Evolutionary conservation across 2,113 vertebrate species (phyloP).

Genomic region (Phyllopteryx taeniolatus): DNA sequence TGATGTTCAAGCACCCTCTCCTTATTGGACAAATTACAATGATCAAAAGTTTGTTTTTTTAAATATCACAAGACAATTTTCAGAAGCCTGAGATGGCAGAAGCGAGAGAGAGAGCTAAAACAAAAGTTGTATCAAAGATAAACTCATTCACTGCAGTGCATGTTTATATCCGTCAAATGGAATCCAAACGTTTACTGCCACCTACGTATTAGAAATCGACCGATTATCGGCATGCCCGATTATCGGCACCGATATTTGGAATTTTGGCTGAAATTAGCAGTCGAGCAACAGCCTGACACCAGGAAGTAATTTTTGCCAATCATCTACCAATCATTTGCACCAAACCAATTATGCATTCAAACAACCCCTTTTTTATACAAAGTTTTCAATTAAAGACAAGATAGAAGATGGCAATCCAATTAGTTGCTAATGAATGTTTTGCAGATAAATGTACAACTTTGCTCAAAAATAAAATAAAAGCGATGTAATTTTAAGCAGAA

Average conservation of each 20-base stretch:
- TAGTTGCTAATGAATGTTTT: neutral
- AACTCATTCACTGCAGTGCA: neutral
- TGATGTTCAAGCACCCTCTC: slow-evolving; percentile 39
- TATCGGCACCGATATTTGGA: too few species aligned
- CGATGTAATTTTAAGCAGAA: neutral
- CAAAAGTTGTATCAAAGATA: neutral
- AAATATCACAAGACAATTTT: slow-evolving; percentile 13
- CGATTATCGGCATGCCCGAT: too few species aligned
- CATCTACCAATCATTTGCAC: neutral
- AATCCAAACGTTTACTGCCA: neutral
- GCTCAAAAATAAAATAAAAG: neutral
- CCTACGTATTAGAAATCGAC: too few species aligned
- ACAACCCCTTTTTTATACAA: neutral
- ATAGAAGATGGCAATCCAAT: neutral
- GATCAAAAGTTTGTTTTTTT: slow-evolving; percentile 48
- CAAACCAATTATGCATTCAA: neutral
- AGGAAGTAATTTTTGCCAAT: neutral
- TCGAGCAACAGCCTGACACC: neutral
- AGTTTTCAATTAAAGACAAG: neutral
- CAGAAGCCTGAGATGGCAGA: neutral
- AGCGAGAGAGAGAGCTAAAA: neutral
- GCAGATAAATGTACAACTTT: neutral
- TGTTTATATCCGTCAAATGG: neutral
- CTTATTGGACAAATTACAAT: slow-evolving; percentile 58
- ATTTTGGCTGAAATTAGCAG: neutral